Evolutionary conservation across 2,797 vertebrate species (phyloP), one percentile per base, ranked within the genome.

Genomic region (Micrastur ruficollis): DNA sequence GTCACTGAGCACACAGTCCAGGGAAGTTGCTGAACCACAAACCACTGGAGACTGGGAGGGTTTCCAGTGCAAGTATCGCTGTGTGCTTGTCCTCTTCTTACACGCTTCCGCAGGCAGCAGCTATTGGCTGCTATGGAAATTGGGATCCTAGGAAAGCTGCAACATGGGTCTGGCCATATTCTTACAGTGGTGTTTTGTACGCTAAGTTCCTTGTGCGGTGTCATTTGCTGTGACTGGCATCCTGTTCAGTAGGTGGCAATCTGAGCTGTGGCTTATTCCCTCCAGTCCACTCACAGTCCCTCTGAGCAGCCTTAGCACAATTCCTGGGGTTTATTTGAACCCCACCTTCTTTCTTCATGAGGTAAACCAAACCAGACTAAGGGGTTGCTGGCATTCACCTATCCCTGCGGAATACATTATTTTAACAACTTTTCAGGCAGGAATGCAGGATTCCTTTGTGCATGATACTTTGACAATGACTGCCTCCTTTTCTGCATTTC

Each of bases 41-140:
- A 49, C 72, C 80, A 19, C 56, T 34, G 68, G 36, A 70, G 56
- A 32, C 82, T 81, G 90, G 87, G 56, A 95, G 82, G 78, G 56
- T 40, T 93, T 86, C 87, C 80, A 76, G 85, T 34, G 65, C 44
- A 11, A 20, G 27, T 3, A 20, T 34, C 4, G 3, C 74, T 58
- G 3, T 74, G 61, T 74, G 89, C 66, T 71, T 40, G n/a, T 90
- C 32, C 38, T 79, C 18, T 5, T 52, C 55, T 56, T 50, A 3
- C 1, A 1, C 21, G 1, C 68, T 81, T 80, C 59, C 29, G 20
- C 26, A 76, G 42, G n/a, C 75, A 49, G 68, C 5, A 18, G 46
- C 44, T 71, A 0, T 38, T 36, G 89, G 8, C 38, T 75, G 49
- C 50, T 46, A 0, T 12, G 36, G 81, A 49, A 71, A 9, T 0